These are phyloP conservation scores for Scaptomyza caliginosa DNA, from an alignment of 2,888 invertebrate genomes.

Conservation along the genomic window DNA sequence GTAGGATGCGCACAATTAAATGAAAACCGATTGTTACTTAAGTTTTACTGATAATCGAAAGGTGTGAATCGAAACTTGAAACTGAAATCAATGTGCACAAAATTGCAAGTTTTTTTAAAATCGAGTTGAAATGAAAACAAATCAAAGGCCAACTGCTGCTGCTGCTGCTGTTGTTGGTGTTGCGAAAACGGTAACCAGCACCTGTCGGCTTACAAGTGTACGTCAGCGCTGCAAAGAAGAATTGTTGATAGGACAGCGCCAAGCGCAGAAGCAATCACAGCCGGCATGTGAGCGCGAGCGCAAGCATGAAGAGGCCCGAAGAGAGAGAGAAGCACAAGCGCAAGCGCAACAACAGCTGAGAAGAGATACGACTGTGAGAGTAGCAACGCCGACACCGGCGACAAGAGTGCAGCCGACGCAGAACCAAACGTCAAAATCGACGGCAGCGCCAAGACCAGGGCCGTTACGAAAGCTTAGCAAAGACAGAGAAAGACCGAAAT, in stretches of 20 bases:
- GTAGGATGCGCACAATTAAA: conserved; percentile 32
- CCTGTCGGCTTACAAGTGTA: neutral
- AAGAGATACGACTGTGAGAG: neutral
- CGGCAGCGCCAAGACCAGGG: conserved; percentile 1
- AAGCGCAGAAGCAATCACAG: conserved; percentile 1
- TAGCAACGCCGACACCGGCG: neutral
- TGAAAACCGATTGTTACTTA: conserved; percentile 31
- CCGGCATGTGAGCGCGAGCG: conserved; percentile 54
- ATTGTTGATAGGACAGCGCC: conserved; percentile 1
- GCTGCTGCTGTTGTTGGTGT: neutral
- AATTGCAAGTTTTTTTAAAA: conserved; percentile 41
- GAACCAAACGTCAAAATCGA: neutral
- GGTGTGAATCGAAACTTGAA: conserved; percentile 2
- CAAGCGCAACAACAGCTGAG: conserved; percentile 40
- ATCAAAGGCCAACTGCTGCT: conserved; percentile 37
- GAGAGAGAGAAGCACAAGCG: conserved; percentile 44
- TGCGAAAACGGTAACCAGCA: conserved; percentile 1
- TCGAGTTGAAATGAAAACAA: conserved; percentile 39
- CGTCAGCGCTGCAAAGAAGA: conserved; percentile 33
- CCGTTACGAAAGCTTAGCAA: neutral
- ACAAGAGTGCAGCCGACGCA: neutral
- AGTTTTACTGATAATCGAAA: conserved; percentile 10
- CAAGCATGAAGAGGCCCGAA: conserved; percentile 47
- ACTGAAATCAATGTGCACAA: conserved; percentile 34
- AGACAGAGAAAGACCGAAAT: neutral